Evolutionary conservation across 2,888 invertebrate genomes (phyloP), one percentile per base, ranked within the genome.

Genomic region (Eristalis tenax): DNA sequence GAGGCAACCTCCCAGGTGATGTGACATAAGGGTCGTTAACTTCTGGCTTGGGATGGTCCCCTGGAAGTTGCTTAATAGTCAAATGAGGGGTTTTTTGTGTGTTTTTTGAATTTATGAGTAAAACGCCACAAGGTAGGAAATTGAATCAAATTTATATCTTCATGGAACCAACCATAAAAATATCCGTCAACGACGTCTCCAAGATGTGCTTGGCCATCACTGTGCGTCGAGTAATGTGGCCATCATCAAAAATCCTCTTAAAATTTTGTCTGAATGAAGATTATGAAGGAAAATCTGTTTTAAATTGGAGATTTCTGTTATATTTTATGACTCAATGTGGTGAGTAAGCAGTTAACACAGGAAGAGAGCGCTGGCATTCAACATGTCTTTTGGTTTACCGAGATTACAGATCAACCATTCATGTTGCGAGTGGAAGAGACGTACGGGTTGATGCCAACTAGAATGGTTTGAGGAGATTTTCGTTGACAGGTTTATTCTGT

Each of bases 21-120:
- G 43, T n/a, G 32, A 32, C 43, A n/a, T 6, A 43, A n/a, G 50
- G 50, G 61, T 61, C 32, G 61, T 61, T 61, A 61, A n/a, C 61
- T 50, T 6, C 18, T 5, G 18, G 50, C 18, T 18, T 18, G 50
- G 18, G 18, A 13, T 11, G 38, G 38, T 38, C 11, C 13, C 38
- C 13, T 38, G 38, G 38, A 5, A 18, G 50, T 50, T 50, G 18
- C 50, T 50, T 50, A 8, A 18, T 50, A 50, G 50, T 18, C 50
- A 50, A 50, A 50, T 50, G n/a, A 50, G 50, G 50, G n/a, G n/a
- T 5, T 50, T 50, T 18, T 50, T 15, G 15, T 26, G 1, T 26
- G 4, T 4, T 28, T 38, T 13, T 11, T 8, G 18, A 50, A 50
- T 50, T 50, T 50, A 50, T 50, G 50, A 18, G 18, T 0, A 8